Evolutionary conservation across 2,888 invertebrate genomes (phyloP).

Genomic region (Morpho achilles): DNA sequence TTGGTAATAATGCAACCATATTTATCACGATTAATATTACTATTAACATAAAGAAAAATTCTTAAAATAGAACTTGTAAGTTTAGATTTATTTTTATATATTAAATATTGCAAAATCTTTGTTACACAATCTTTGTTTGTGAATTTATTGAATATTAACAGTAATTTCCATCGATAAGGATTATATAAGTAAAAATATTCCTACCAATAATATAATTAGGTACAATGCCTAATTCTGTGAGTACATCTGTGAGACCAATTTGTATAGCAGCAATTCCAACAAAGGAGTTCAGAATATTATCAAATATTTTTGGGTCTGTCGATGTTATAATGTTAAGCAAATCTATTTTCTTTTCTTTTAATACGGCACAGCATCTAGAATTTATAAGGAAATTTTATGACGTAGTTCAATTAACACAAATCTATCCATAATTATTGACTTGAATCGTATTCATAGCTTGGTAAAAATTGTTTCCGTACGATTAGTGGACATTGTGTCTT

Average conservation of each 20-base stretch:
- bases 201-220: conserved; percentile 89
- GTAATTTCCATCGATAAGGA: not conserved
- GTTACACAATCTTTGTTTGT: no score
- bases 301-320: conserved; percentile 70
- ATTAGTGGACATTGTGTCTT: no score
- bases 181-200: not conserved
- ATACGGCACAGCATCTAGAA: conserved; percentile 69
- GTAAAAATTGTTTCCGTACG: no score
- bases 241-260: conserved; percentile 73
- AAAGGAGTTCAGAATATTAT: conserved; percentile 84
- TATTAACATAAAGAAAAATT: no score
- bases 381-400: not conserved
- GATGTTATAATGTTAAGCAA: conserved; percentile 82
- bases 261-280: conserved; percentile 85
- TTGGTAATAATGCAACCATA: not conserved
- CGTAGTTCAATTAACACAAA: no score
- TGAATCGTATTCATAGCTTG: no score
- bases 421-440: no score
- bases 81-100: no score
- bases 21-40: no score
- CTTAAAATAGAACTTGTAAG: no score
- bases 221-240: conserved; percentile 74
- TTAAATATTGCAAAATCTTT: no score
- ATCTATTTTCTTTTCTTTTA: conserved; percentile 80
- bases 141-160: no score